Conservation (phyloP, 2,888 invertebrate genomes). For the Rhagonycha lutea region DNA sequence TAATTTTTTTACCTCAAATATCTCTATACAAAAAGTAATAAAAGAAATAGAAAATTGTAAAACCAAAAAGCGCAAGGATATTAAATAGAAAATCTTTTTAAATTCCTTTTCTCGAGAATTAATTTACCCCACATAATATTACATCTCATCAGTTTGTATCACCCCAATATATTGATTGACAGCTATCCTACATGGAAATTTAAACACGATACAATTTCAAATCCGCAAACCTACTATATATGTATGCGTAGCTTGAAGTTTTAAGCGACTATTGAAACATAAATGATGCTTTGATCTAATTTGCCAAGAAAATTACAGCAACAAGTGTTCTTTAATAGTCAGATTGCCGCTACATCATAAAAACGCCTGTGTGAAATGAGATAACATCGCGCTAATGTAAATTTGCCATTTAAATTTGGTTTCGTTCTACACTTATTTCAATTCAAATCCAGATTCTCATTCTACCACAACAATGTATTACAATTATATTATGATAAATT, state of each 20-base stretch:
- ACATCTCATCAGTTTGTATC: constrained; percentile 12
- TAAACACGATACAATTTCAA: constrained; percentile 26
- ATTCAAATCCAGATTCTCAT: neutral
- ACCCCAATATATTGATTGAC: constrained; percentile 24
- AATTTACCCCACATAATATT: constrained; percentile 2
- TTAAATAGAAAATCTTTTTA: neutral
- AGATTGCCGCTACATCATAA: constrained; percentile 32
- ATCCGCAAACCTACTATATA: constrained; percentile 18
- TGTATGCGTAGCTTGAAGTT: constrained; percentile 4
- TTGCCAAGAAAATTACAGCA: constrained; percentile 50
- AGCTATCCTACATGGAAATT: constrained; percentile 25
- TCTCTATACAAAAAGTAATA: neutral
- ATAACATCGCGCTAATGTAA: constrained; percentile 27
- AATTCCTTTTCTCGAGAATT: neutral
- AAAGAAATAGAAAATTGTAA: neutral
- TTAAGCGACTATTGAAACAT: constrained; percentile 35
- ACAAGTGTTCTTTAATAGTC: constrained; percentile 50
- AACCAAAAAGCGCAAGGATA: neutral
- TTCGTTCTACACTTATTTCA: neutral
- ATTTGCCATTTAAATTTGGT: constrained; percentile 21
- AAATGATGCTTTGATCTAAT: constrained; percentile 50
- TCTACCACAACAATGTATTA: neutral
- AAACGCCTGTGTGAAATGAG: constrained; percentile 27
- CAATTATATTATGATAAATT: neutral
- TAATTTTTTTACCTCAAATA: neutral